Percentiles rank a stretch among this genome's conserved stretches.
phyloP scores from a whole-genome alignment of 2,797 vertebrate species.

The Hyperoplus immaculatus region DNA sequence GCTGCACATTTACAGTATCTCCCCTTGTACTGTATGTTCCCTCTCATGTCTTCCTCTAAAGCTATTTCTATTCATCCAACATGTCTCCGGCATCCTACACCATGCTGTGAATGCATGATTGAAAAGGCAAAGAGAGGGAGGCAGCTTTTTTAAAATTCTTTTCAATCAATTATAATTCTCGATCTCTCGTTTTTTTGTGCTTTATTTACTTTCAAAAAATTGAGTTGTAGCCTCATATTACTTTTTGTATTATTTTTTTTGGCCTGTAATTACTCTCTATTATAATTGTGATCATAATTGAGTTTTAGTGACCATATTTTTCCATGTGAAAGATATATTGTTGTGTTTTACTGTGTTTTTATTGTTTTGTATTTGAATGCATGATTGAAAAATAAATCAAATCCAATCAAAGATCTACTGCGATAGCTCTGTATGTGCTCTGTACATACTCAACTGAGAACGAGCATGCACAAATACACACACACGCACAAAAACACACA shows the following conservation, averaged over 20 bases:
- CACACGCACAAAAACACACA: constrained; percentile 8
- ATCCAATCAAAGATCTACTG: constrained; percentile 8
- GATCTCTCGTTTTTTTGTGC: too few relatives aligned
- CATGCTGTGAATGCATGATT: constrained; percentile 30
- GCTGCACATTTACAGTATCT: not conserved
- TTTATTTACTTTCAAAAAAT: too few relatives aligned
- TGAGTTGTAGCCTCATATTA: too few relatives aligned
- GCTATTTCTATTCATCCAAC: constrained; percentile 23
- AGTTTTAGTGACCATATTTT: too few relatives aligned
- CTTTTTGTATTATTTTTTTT: too few relatives aligned
- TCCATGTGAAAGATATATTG: too few relatives aligned
- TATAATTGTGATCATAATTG: too few relatives aligned
- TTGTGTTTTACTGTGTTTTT: too few relatives aligned
- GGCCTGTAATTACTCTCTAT: too few relatives aligned
- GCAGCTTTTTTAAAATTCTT: constrained; percentile 6
- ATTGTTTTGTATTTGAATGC: not conserved
- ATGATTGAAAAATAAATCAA: constrained; percentile 44
- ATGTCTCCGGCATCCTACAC: constrained; percentile 28
- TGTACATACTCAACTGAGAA: constrained; percentile 9
- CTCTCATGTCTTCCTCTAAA: constrained; percentile 37
- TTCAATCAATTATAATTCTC: too few relatives aligned
- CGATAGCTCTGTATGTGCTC: constrained; percentile 22
- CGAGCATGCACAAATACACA: not conserved
- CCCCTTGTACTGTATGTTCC: constrained; percentile 24
- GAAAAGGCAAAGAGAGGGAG: constrained; percentile 29